Conservation (phyloP, 2,797 vertebrate species). For the Calcarius lapponicus region DNA sequence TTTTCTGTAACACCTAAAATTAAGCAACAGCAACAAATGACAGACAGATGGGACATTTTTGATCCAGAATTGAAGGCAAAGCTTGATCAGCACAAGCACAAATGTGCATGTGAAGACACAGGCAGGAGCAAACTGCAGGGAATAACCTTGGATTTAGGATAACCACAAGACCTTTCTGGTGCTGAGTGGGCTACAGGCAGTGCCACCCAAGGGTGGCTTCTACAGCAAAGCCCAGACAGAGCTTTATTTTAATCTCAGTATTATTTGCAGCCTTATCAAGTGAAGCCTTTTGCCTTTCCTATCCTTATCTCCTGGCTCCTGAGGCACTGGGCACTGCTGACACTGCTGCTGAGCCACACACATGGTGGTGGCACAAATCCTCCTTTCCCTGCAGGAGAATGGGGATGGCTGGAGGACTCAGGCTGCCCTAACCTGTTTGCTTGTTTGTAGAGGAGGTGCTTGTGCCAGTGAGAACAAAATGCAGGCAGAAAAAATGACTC, state of each 20-base stretch:
- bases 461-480: not conserved
- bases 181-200: not conserved
- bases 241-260: not conserved
- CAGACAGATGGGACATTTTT: not conserved
- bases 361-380: not conserved
- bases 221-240: not conserved
- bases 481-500: not conserved
- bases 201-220: not conserved
- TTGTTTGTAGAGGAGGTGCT: not conserved
- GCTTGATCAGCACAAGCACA: not conserved
- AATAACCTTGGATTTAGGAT: not conserved
- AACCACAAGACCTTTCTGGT: not conserved
- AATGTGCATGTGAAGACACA: not conserved
- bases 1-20: not conserved
- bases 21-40: not conserved
- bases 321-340: not conserved
- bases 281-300: not conserved
- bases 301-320: not conserved
- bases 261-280: conserved; percentile 14
- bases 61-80: not conserved
- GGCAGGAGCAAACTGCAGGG: not conserved
- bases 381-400: not conserved
- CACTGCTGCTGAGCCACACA: not conserved
- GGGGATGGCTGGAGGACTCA: not conserved
- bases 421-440: not conserved